These are phyloP conservation scores for Acleris sparsana DNA, from an alignment of 2,888 invertebrate genomes.

Conservation along the genomic window DNA sequence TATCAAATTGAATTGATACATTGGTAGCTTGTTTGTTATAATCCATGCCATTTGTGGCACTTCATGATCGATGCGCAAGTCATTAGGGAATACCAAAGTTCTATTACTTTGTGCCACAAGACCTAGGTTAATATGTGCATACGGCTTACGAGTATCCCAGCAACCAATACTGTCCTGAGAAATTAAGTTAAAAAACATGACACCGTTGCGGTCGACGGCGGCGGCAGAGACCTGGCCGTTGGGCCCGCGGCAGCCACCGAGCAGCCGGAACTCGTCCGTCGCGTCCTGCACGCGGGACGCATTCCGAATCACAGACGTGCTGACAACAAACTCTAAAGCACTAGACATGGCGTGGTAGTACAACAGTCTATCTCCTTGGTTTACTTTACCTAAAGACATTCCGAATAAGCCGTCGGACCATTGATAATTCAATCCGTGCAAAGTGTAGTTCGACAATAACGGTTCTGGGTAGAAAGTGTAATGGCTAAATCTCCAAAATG, in stretches of 20 bases:
- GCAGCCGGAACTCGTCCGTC: constrained; percentile 68
- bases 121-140: constrained; percentile 85
- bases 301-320: constrained; percentile 87
- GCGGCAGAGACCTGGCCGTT: constrained; percentile 90
- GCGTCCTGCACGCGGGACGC: constrained; percentile 73
- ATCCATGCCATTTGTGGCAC: constrained; percentile 89
- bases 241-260: constrained; percentile 82
- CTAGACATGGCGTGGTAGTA: constrained; percentile 94
- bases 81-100: constrained; percentile 91
- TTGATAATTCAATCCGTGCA: constrained; percentile 90
- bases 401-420: constrained; percentile 93
- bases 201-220: constrained; percentile 88
- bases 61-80: constrained; percentile 89
- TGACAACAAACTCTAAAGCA: constrained; percentile 89
- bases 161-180: constrained; percentile 91
- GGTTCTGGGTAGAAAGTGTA: constrained; percentile 89
- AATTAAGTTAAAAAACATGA: constrained; percentile 92
- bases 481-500: constrained; percentile 87
- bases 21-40: constrained; percentile 89
- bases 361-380: constrained; percentile 84
- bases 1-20: constrained; percentile 88
- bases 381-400: constrained; percentile 86
- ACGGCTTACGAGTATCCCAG: constrained; percentile 92
- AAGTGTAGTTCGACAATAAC: constrained; percentile 87
- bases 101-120: constrained; percentile 85